Evolutionary conservation across 2,113 vertebrate genomes (phyloP).

Genomic region (Caretta caretta): DNA sequence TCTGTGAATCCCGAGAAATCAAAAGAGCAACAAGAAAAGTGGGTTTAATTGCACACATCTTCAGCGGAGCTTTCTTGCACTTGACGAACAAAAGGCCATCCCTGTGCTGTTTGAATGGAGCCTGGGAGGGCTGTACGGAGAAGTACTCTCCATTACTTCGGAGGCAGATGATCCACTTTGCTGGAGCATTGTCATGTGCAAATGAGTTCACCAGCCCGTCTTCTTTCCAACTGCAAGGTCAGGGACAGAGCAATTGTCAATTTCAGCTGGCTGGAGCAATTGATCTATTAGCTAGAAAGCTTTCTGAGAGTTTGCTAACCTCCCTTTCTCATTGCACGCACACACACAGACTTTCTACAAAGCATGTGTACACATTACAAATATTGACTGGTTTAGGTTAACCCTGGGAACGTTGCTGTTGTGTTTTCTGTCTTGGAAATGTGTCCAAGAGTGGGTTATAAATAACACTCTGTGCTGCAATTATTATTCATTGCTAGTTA

Average conservation of each 20-base stretch:
- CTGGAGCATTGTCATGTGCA: conserved; percentile 80
- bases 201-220: conserved; percentile 82
- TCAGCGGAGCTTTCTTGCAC: conserved; percentile 78
- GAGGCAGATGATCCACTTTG: conserved; percentile 84
- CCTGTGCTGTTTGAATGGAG: conserved; percentile 72
- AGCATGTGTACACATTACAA: conserved; percentile 54
- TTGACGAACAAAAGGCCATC: conserved; percentile 81
- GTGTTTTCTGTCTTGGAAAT: conserved; percentile 58
- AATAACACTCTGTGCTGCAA: conserved; percentile 56
- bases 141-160: conserved; percentile 76
- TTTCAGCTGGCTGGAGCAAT: conserved; percentile 74
- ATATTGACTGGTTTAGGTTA: conserved; percentile 61
- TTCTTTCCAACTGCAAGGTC: conserved; percentile 79
- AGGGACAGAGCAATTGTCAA: conserved; percentile 77
- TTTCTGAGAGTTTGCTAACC: conserved; percentile 61
- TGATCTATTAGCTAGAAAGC: conserved; percentile 64
- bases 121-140: conserved; percentile 64
- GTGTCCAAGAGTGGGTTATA: conserved; percentile 62
- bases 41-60: conserved; percentile 84
- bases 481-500: conserved; percentile 72
- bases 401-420: conserved; percentile 60
- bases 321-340: not conserved
- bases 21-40: conserved; percentile 86
- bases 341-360: conserved; percentile 37
- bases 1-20: conserved; percentile 74